phyloP scores from a whole-genome alignment of 2,888 invertebrate genomes.

The Caenorhabditis sinica region DNA sequence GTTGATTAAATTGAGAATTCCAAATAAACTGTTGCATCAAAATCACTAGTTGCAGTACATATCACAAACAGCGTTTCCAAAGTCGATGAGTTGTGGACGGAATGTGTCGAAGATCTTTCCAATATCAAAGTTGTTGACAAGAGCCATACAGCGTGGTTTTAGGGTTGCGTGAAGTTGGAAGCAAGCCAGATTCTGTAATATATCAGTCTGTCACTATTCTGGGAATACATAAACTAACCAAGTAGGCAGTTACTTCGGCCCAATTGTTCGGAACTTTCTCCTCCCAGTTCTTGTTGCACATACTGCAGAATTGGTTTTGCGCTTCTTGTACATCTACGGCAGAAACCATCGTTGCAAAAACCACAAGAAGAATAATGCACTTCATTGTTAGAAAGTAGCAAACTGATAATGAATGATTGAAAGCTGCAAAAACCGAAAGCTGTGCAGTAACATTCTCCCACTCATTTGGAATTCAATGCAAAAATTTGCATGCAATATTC shows the following conservation, averaged over 20 bases:
- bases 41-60: constrained; percentile 22
- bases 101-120: constrained; percentile 22
- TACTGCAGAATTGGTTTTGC: constrained; percentile 21
- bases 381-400: constrained; percentile 2
- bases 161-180: constrained; percentile 41
- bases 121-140: constrained; percentile 31
- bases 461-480: constrained; percentile 14
- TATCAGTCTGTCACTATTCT: no score
- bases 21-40: not conserved
- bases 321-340: constrained; percentile 19
- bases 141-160: constrained; percentile 44
- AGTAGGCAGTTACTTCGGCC: constrained; percentile 42
- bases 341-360: not conserved
- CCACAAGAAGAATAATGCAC: not conserved
- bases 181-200: constrained; percentile 38
- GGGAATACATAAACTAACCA: constrained; percentile 11
- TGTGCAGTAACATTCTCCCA: constrained; percentile 3
- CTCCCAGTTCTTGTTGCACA: constrained; percentile 43
- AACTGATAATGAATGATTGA: constrained; percentile 11
- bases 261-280: constrained; percentile 50
- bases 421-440: not conserved
- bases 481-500: constrained; percentile 27
- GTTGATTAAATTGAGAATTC: not conserved
- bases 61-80: constrained; percentile 40
- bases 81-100: constrained; percentile 44